Evolutionary conservation across 2,797 vertebrate genomes (phyloP).

Genomic region (Gobio occitaniae): DNA sequence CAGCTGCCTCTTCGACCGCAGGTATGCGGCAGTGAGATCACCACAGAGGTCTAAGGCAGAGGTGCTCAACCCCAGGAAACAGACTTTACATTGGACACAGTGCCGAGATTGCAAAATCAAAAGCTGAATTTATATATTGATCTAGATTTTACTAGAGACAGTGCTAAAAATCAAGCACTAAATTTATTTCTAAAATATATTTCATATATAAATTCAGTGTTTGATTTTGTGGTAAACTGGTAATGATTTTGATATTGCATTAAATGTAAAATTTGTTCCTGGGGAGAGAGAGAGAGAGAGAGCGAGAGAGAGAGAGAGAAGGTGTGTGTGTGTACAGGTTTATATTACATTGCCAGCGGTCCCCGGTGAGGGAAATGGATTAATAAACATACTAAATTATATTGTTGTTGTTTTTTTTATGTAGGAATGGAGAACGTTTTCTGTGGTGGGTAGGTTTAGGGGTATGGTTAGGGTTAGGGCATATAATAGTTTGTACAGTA

Average conservation of each 20-base stretch:
- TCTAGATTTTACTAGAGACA: neutral
- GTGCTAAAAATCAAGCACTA: neutral
- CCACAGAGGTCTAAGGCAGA: neutral
- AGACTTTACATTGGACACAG: neutral
- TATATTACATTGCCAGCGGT: no score
- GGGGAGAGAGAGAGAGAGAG: no score
- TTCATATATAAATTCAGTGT: neutral
- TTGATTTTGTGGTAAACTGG: neutral
- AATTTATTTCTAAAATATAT: neutral
- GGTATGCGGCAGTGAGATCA: slow-evolving; percentile 44
- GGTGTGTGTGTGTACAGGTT: no score
- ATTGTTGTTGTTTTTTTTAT: no score
- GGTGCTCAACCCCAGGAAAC: neutral
- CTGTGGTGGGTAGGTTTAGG: no score
- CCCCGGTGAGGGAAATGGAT: no score
- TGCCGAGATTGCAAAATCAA: neutral
- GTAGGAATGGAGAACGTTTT: no score
- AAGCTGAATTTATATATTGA: neutral
- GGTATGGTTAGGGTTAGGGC: no score
- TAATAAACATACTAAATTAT: no score
- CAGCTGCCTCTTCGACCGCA: slow-evolving; percentile 40
- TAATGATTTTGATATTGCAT: neutral
- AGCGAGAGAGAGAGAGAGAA: no score
- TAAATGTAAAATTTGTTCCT: neutral
- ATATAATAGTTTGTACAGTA: no score